Evolutionary conservation across 2,888 invertebrate genomes (phyloP), one percentile per base, ranked within the genome.

Genomic region (Cancer borealis): DNA sequence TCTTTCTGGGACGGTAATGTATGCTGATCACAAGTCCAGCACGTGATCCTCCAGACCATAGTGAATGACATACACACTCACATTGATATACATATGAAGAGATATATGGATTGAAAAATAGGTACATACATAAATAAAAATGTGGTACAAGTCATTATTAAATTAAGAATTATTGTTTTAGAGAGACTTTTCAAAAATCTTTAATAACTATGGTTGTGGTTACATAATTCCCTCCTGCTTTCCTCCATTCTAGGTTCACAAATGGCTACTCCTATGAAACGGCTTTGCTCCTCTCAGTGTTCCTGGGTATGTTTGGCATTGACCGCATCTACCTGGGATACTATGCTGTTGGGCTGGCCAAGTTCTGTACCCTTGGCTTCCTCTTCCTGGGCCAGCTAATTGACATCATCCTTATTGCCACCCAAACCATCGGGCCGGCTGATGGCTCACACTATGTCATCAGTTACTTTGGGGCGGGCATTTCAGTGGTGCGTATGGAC

Each of bases 311-410:
- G 98, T 99, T 99, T 97, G 99, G 99, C 30, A 97, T 98, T 46
- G 99, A 99, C 96, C 97, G 99, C 95, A 99, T 99, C 97, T 99
- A 99, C 96, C 97, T 99, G n/a, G 99, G 99, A 49, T 99, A 99
- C 96, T 99, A 99, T 92, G 99, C 99, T 0, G 97, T 99, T 96
- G 99, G 99, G 0, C 97, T 99, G 95, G 97, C 99, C 47, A 99
- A 99, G 97, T 97, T 99, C 96, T 99, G 99, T 96, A 99, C 99
- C 0, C 97, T 99, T 93, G 99, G 99, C 26, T 99, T 99, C 96
- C 98, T 99, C 97, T 99, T 99, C 96, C 97, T 99, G 54, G 98
- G 96, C 91, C 99, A 99, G 97, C 97, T 99, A 54, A 97, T 99
- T 95, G 99, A 99, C 97, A 98, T 99, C 88, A 98, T 99, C 96